Percentiles rank a stretch among this genome's conserved stretches.
phyloP scores from a whole-genome alignment of 2,113 vertebrate genomes.

The Apodemus sylvaticus region DNA sequence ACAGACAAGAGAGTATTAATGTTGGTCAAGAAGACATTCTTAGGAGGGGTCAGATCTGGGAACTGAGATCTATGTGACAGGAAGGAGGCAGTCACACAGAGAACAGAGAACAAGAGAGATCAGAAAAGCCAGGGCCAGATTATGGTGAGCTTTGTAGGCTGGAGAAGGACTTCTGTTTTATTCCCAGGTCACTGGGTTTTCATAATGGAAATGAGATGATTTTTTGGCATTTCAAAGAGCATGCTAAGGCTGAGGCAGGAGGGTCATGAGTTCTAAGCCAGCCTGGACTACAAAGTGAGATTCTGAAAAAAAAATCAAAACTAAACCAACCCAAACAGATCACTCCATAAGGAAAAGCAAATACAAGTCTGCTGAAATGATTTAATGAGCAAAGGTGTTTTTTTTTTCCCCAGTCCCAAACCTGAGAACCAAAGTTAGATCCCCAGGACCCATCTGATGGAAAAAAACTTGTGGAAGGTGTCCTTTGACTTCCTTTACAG shows the following conservation, averaged over 20 bases:
- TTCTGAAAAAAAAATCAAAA: background rate
- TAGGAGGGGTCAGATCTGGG: background rate
- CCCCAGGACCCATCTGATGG: background rate
- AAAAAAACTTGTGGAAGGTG: background rate
- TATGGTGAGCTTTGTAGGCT: background rate
- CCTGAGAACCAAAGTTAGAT: background rate
- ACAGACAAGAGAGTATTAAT: constrained; percentile 10
- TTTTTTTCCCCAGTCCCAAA: background rate
- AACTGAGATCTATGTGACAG: background rate
- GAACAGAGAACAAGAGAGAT: background rate
- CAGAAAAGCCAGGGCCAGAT: background rate
- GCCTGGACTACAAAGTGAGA: background rate
- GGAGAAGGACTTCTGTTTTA: constrained; percentile 13
- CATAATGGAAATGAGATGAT: background rate
- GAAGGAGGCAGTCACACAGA: background rate
- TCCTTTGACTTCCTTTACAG: background rate
- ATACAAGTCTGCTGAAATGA: background rate
- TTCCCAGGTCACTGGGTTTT: background rate
- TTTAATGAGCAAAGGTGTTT: background rate
- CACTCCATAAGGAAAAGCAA: constrained; percentile 40
- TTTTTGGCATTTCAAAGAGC: constrained; percentile 21
- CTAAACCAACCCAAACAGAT: constrained; percentile 12
- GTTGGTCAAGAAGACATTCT: background rate
- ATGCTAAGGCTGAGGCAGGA: background rate
- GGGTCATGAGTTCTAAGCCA: background rate